These are phyloP conservation scores for Sporophila hypoxantha DNA, from an alignment of 2,113 vertebrate species.

Conservation along the genomic window DNA sequence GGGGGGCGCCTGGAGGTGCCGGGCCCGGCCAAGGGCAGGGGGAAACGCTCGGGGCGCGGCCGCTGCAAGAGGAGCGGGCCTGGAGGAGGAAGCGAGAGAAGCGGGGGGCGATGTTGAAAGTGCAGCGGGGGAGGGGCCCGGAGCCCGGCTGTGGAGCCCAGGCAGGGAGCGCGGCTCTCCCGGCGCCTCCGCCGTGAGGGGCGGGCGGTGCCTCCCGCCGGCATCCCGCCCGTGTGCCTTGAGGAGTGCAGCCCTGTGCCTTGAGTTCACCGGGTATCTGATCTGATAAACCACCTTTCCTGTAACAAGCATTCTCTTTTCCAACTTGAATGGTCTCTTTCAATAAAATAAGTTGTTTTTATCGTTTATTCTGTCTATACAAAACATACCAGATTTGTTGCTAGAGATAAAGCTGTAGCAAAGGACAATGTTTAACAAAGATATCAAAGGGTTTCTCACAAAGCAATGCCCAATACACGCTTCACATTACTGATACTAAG, in stretches of 20 bases:
- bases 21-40: no score
- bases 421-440: background rate
- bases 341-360: background rate
- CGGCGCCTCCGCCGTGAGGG: rapidly evolving
- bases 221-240: rapidly evolving
- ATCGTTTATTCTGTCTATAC: background rate
- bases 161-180: background rate
- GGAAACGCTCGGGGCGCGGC: background rate
- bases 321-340: background rate
- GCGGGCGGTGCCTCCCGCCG: background rate
- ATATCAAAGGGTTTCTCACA: background rate
- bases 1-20: background rate
- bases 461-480: background rate
- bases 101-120: rapidly evolving
- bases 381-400: background rate
- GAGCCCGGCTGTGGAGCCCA: rapidly evolving
- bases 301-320: background rate
- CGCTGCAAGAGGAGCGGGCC: background rate
- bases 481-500: background rate
- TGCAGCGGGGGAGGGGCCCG: rapidly evolving
- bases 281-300: background rate
- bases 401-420: background rate
- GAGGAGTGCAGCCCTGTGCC: background rate
- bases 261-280: background rate
- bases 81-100: background rate